Conservation (phyloP, 2,113 vertebrate genomes). For the Rhizomys pruinosus region DNA sequence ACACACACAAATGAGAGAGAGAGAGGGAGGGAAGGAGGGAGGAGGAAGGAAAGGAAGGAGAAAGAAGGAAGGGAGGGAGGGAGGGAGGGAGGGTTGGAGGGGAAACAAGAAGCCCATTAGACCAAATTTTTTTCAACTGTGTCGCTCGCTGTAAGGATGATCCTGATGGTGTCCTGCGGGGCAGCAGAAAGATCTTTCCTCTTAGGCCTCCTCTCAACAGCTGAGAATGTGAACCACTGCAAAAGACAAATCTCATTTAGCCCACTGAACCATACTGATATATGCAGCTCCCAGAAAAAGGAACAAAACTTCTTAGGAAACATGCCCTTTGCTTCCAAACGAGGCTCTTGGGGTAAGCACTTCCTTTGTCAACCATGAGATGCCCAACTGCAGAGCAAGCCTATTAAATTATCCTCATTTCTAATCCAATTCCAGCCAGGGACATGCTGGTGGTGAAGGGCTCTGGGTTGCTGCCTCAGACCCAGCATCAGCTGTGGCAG, state of each 20-base stretch:
- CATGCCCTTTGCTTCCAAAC: conserved; percentile 20
- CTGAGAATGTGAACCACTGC: neutral
- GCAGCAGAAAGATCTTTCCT: neutral
- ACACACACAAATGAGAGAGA: too few relatives aligned
- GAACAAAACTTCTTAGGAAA: neutral
- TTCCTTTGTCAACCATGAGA: conserved; percentile 6
- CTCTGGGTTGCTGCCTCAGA: neutral
- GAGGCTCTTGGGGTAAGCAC: neutral
- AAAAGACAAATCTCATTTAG: conserved; percentile 28
- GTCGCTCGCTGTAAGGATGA: neutral
- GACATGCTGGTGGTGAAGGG: neutral
- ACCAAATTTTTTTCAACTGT: neutral
- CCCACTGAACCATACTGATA: neutral
- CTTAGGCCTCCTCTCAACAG: neutral
- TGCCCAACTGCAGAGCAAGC: neutral
- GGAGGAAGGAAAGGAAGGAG: neutral
- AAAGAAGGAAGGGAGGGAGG: neutral
- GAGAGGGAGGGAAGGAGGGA: neutral
- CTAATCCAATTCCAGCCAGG: conserved; percentile 33
- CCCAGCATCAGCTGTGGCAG: neutral
- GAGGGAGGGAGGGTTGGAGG: neutral
- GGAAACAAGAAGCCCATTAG: neutral
- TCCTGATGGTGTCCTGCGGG: neutral
- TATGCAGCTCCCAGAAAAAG: neutral
- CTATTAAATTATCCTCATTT: conserved; percentile 38